Evolutionary conservation across 2,797 vertebrate genomes (phyloP).

Genomic region (Carapus acus): DNA sequence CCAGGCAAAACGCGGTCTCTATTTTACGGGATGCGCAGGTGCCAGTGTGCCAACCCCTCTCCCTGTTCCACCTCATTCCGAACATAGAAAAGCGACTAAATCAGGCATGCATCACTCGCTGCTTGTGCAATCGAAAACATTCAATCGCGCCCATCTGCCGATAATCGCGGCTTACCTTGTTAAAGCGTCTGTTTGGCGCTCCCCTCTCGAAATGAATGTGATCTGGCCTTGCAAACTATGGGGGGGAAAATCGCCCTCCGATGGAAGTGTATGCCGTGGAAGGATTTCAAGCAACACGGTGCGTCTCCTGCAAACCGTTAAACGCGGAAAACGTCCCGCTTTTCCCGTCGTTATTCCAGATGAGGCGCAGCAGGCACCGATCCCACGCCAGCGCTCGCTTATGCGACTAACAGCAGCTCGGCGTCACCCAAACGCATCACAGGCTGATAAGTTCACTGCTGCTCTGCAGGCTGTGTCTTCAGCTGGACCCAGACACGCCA

Average conservation of each 20-base stretch:
- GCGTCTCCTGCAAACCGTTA: slow-evolving; percentile 40
- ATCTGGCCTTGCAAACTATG: slow-evolving; percentile 58
- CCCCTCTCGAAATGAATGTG: slow-evolving; percentile 56
- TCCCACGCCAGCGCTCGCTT: slow-evolving; percentile 64
- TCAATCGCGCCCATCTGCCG: slow-evolving; percentile 26
- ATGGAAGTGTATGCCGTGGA: slow-evolving; percentile 56
- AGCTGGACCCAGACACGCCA: slow-evolving; percentile 51
- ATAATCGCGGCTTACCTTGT: slow-evolving; percentile 65
- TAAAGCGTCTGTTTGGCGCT: slow-evolving; percentile 44
- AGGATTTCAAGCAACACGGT: slow-evolving; percentile 58
- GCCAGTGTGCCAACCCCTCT: slow-evolving; percentile 26
- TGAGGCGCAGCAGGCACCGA: slow-evolving; percentile 69
- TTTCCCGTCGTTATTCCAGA: slow-evolving; percentile 62
- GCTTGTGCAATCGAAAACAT: slow-evolving; percentile 6
- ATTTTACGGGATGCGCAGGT: slow-evolving; percentile 57
- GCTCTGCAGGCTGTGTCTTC: slow-evolving; percentile 44
- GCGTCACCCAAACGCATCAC: slow-evolving; percentile 73
- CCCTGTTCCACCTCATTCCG: slow-evolving; percentile 41
- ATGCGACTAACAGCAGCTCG: slow-evolving; percentile 66
- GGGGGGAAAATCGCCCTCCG: slow-evolving; percentile 59
- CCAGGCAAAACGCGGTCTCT: slow-evolving; percentile 34
- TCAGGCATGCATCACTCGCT: background rate
- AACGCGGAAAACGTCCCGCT: slow-evolving; percentile 41
- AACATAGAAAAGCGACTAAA: slow-evolving; percentile 26
- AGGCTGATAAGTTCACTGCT: slow-evolving; percentile 59